Evolutionary conservation across 2,888 invertebrate species (phyloP), one percentile per base, ranked within the genome.

Genomic region (Apamea crenata): DNA sequence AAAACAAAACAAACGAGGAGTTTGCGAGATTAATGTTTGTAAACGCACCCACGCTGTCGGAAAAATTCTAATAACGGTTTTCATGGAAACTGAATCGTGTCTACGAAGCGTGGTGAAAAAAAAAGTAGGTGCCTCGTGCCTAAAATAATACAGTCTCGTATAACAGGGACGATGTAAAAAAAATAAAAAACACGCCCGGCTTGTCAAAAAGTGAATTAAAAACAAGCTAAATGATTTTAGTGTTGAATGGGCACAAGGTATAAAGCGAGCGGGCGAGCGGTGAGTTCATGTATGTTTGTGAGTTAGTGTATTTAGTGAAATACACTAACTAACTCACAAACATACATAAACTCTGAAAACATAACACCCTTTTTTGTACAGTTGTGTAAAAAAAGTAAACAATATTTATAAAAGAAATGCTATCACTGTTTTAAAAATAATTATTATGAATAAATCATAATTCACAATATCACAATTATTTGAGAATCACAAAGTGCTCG

Each of bases 11-110:
- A 47, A 75, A 50, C 21, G 12, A 18, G 12, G 21, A 56, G 2
- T 47, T 14, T 36, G 16, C 18, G 10, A 29, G 44, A 65, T 29
- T 32, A 14, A 32, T 80, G 14, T 81, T 59, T 72, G 65, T 56
- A 56, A 80, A 59, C 65, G 21, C 29, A n/a, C 53, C 40, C 32
- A 44, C 32, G 10, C 21, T 53, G 18, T 29, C 6, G 32, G 21
- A 56, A 56, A 65, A 29, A 40, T 18, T 36, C 7, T 18, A 68
- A 50, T 68, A 80, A 32, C 5, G 32, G 16, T 36, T 68, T 79
- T 71, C 36, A 25, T 40, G 47, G 12, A 81, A 65, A 79, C 21
- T n/a, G 53, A 65, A 65, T 29, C 16, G 25, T 32, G 6, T 50
- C 3, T 14, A 29, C 1, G 6, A 56, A 29, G 18, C 21, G 2